These are phyloP conservation scores for Drosophila prolongata DNA, from an alignment of 2,888 invertebrate genomes.

Conservation along the genomic window DNA sequence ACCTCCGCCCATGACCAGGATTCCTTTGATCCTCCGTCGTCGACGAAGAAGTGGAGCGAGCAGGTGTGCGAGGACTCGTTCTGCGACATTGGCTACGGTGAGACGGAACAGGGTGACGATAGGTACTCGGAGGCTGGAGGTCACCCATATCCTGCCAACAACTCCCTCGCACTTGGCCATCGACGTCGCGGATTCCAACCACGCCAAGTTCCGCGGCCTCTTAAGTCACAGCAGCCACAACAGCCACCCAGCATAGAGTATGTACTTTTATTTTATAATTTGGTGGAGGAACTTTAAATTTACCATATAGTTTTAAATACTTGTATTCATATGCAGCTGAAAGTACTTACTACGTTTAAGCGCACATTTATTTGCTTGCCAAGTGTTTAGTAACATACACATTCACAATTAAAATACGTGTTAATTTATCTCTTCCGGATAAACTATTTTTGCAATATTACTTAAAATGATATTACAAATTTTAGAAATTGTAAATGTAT, in stretches of 20 bases:
- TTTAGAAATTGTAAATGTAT: too few species aligned
- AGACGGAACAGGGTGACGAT: slow-evolving; percentile 34
- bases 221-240: slow-evolving; percentile 56
- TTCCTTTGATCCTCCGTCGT: slow-evolving; percentile 45
- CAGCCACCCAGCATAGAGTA: slow-evolving; percentile 51
- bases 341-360: too few species aligned
- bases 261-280: slow-evolving; percentile 31
- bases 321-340: too few species aligned
- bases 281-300: neutral
- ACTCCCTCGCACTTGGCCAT: slow-evolving; percentile 39
- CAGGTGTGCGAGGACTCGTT: slow-evolving; percentile 83
- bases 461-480: too few species aligned
- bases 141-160: slow-evolving; percentile 43
- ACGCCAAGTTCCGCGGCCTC: slow-evolving; percentile 72
- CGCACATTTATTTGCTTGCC: too few species aligned
- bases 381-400: too few species aligned
- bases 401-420: too few species aligned
- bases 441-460: too few species aligned
- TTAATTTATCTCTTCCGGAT: too few species aligned
- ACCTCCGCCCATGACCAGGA: slow-evolving; percentile 61
- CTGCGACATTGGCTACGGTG: slow-evolving; percentile 71
- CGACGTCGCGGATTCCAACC: slow-evolving; percentile 75
- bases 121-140: slow-evolving; percentile 34
- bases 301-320: too few species aligned
- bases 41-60: slow-evolving; percentile 83